Conservation (phyloP, 2,888 invertebrate species). For the Icerya purchasi region DNA sequence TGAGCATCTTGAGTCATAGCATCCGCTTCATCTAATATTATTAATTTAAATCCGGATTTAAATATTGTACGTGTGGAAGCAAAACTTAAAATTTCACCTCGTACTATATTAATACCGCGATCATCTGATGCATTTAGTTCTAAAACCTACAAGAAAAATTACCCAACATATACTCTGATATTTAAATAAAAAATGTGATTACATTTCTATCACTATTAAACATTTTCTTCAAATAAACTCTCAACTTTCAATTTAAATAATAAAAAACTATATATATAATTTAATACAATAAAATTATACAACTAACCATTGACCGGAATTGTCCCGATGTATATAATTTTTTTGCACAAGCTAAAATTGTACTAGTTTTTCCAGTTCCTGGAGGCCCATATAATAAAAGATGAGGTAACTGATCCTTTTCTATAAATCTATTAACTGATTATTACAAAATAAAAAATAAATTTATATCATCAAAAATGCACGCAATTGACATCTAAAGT, state of each 20-base stretch:
- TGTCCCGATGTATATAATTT: conserved; percentile 75
- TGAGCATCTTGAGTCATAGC: conserved; percentile 99
- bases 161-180: no score
- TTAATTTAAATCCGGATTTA: conserved; percentile 78
- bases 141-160: conserved; percentile 47
- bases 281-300: neutral
- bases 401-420: conserved; percentile 82
- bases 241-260: neutral
- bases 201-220: no score
- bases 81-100: conserved; percentile 84
- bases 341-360: conserved; percentile 84
- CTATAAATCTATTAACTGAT: conserved; percentile 66
- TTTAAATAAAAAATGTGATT: no score
- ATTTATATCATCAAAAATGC: conserved; percentile 4
- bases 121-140: conserved; percentile 97
- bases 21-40: conserved; percentile 96
- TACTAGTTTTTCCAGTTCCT: conserved; percentile 95
- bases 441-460: conserved; percentile 16
- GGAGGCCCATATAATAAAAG: conserved; percentile 94
- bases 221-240: neutral
- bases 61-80: conserved; percentile 91
- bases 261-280: neutral
- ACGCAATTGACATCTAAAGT: no score
- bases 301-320: conserved; percentile 72
- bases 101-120: conserved; percentile 83